These are phyloP conservation scores for Phrynocephalus forsythii DNA, from an alignment of 2,797 vertebrate genomes.

Conservation along the genomic window DNA sequence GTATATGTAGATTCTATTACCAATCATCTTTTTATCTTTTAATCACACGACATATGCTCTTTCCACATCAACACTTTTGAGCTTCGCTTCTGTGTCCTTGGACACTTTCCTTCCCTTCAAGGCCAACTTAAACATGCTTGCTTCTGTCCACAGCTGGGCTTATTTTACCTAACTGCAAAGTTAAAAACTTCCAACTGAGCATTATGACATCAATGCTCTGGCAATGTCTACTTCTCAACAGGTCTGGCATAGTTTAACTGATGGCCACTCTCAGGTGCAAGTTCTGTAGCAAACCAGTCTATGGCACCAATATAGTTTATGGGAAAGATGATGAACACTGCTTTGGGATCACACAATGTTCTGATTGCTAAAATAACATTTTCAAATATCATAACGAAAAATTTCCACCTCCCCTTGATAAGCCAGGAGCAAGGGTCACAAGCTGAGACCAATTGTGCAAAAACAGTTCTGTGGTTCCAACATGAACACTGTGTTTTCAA, in stretches of 20 bases:
- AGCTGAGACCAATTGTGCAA: constrained; percentile 33
- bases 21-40: too few relatives aligned
- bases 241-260: neutral
- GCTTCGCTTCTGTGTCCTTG: too few relatives aligned
- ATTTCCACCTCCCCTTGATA: neutral
- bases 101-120: too few relatives aligned
- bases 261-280: neutral
- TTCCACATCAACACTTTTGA: too few relatives aligned
- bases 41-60: too few relatives aligned
- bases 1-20: too few relatives aligned
- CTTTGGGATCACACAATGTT: neutral
- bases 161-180: too few relatives aligned
- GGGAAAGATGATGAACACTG: neutral
- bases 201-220: too few relatives aligned
- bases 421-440: neutral
- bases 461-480: constrained; percentile 29
- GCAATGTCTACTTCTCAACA: neutral
- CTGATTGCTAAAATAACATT: constrained; percentile 20
- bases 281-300: neutral
- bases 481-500: constrained; percentile 38
- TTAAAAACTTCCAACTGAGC: too few relatives aligned
- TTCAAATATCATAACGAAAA: neutral
- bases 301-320: neutral
- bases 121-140: too few relatives aligned
- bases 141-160: too few relatives aligned